Evolutionary conservation across 1,140 invertebrate species (phyloP), one percentile per base, ranked within the genome.

Genomic region (Tribolium castaneum): DNA sequence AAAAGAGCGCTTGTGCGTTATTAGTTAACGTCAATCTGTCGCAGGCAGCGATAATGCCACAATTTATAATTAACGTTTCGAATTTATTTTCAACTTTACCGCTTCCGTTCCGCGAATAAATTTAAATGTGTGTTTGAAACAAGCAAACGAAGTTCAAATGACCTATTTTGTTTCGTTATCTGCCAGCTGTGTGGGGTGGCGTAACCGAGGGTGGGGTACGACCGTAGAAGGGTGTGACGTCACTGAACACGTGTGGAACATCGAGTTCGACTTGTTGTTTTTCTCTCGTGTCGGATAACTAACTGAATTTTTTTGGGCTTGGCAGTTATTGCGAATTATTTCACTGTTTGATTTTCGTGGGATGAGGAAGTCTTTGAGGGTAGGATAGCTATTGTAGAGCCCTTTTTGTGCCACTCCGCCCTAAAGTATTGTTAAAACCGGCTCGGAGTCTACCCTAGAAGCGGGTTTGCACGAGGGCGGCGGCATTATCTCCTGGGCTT

Each of bases 161-260:
- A 66, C 59, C 59, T 66, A 66, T 66, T n/a, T 66, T 22, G 59
- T 30, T 35, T 66, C 59, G 59, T 66, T 66, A 66, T 66, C 59
- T 25, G 25, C 25, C 59, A 66, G 59, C 59, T 66, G 59, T 66
- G 59, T 34, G 71, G 71, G 62, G 77, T 54, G 66, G 39, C 12
- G 6, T 0, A 51, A n/a, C 12, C 10, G 77, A 62, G 49, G 59
- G 78, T 66, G 59, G 49, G 34, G 50, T 51, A 45, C 10, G 51
- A 72, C 45, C 22, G 12, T 74, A 78, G 73, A 72, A 79, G 78
- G 78, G 78, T 79, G 78, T 73, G 78, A 79, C 73, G 78, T 79
- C 78, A 79, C 10, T 5, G 34, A 76, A 79, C 78, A 76, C 73
- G 78, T 79, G 78, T 79, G 62, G 5, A 62, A 75, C 10, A 30